Conservation (phyloP, 1,140 invertebrate genomes). For the Drosophila baimaii region DNA sequence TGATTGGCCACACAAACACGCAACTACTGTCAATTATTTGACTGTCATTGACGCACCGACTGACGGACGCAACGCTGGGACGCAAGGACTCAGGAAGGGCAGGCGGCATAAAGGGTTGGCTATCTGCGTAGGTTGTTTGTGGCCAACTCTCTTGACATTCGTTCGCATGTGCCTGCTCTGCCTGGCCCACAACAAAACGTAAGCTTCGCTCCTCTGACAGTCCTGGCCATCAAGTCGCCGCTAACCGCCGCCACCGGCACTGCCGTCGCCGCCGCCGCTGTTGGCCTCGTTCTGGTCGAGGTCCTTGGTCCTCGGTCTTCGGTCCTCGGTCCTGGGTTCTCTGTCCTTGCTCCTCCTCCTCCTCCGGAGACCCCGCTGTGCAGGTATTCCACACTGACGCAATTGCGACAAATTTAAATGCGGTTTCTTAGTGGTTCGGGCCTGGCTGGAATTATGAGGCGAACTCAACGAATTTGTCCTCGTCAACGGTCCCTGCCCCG, state of each 20-base stretch:
- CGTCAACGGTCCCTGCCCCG: conserved; percentile 39
- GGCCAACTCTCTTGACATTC: conserved; percentile 78
- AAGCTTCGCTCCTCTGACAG: conserved; percentile 41
- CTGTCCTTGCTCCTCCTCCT: too few species aligned
- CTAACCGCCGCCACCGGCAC: too few species aligned
- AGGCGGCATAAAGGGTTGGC: conserved; percentile 30
- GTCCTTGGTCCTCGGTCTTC: conserved; percentile 22
- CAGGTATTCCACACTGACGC: conserved; percentile 75
- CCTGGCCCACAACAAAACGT: conserved; percentile 41
- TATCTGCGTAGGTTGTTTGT: conserved; percentile 48
- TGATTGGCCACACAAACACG: conserved; percentile 83
- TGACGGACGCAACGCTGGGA: conserved; percentile 63
- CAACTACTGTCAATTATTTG: conserved; percentile 84
- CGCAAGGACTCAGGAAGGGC: conserved; percentile 8
- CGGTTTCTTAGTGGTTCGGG: conserved; percentile 60
- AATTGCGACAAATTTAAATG: conserved; percentile 83
- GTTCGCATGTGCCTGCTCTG: conserved; percentile 58
- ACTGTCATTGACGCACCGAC: conserved; percentile 80
- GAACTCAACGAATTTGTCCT: conserved; percentile 49
- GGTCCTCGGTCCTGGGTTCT: conserved; percentile 20
- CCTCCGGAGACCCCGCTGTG: conserved; percentile 40
- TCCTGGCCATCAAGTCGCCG: conserved; percentile 68
- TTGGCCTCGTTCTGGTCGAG: conserved; percentile 32
- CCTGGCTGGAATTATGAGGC: conserved; percentile 42
- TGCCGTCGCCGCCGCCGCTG: conserved; percentile 52